phyloP scores from a whole-genome alignment of 2,888 invertebrate species.

The Meghimatium bilineatum region DNA sequence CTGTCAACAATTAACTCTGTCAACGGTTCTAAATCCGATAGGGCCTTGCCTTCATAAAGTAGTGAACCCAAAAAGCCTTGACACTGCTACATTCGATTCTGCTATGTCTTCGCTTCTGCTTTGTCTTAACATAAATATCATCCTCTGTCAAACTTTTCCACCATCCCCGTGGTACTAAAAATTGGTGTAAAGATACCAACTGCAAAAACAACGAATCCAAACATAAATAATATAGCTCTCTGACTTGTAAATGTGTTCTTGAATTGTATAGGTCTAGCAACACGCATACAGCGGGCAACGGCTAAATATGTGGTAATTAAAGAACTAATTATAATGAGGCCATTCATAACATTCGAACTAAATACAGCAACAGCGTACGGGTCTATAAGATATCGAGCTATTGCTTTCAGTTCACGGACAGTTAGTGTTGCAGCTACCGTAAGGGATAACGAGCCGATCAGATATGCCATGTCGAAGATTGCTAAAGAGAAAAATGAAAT shows the following conservation, averaged over 20 bases:
- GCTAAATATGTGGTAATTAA: slow-evolving; percentile 20
- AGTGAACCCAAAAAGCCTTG: too few species aligned
- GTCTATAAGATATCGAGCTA: not conserved
- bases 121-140: too few species aligned
- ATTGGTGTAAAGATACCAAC: slow-evolving; percentile 12
- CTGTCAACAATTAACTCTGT: too few species aligned
- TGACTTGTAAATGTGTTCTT: not conserved
- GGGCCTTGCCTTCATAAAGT: too few species aligned
- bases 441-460: not conserved
- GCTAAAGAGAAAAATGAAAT: slow-evolving; percentile 7
- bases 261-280: slow-evolving; percentile 33
- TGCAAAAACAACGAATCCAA: not conserved
- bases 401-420: not conserved
- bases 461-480: not conserved
- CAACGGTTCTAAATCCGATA: too few species aligned
- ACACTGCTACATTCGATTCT: too few species aligned
- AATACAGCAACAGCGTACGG: not conserved
- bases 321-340: not conserved
- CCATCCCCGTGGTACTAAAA: not conserved
- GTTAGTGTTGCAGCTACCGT: not conserved
- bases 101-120: too few species aligned
- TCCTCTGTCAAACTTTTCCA: not conserved
- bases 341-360: not conserved
- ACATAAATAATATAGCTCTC: not conserved
- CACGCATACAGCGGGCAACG: slow-evolving; percentile 27